Evolutionary conservation across 2,113 vertebrate species (phyloP), one percentile per base, ranked within the genome.

Genomic region (Gasterosteus aculeatus): DNA sequence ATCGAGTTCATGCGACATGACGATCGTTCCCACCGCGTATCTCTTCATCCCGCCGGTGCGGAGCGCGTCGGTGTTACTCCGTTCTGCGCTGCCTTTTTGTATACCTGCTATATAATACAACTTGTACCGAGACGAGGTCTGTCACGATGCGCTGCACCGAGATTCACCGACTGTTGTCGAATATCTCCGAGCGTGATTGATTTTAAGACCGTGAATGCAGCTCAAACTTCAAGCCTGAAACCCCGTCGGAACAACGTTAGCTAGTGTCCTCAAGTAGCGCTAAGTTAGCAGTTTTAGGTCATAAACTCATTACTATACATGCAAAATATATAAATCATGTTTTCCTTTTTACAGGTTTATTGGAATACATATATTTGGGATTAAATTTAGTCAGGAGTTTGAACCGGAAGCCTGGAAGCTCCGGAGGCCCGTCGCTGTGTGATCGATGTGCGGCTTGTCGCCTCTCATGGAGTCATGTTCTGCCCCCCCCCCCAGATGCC

Each of bases 1-100:
- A 69, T 35, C 7, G 80, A 89, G 81, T 88, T 84, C 59, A 22
- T 33, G 89, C 87, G 86, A 80, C 87, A 85, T 16, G 51, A 39
- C 54, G 10, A 9, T 46, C 7, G 4, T 53, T 72, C 67, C 31
- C 35, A n/a, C 66, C 1, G 26, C 22, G n/a, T 56, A 1, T 29
- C n/a, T 26, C 22, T 38, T 41, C 33, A 0, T 46, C 64, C 62
- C 33, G n/a, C 26, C 58, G 10, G 18, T 2, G 26, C 41, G 2
- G 31, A 11, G 8, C 11, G 22, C 10, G 0, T 2, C 2, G 2
- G 7, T 6, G 7, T 7, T 14, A 38, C 8, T 61, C 41, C 44
- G 18, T 47, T 71, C 65, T 29, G 39, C 65, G 1, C 49, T 3
- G 51, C 1, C 19, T 42, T 26, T 26, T 26, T 14, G 0, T 12